A percentile compares a stretch with the other conserved stretches of the same genome.
Evolutionary conservation across 2,888 invertebrate species (phyloP).

Genomic region (Megastigmus dorsalis): DNA sequence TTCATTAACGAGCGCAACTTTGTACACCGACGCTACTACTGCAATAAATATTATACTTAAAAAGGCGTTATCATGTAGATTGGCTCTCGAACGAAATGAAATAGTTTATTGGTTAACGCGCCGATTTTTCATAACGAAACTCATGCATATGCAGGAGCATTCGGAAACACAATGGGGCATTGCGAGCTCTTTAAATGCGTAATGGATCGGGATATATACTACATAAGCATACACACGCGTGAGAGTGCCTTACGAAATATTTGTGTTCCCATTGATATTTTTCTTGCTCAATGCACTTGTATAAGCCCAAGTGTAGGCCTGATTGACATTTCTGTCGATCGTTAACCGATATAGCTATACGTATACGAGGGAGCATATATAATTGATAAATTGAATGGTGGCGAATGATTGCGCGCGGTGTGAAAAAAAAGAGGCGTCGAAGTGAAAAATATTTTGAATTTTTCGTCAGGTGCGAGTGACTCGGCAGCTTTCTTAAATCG

Average conservation of each 20-base stretch:
- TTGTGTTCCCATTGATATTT: constrained; percentile 10
- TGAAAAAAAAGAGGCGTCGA: constrained; percentile 29
- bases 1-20: too few species aligned
- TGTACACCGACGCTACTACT: too few species aligned
- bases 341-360: constrained; percentile 17
- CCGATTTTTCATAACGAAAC: background rate
- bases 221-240: background rate
- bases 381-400: constrained; percentile 48
- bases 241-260: constrained; percentile 32
- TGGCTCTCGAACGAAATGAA: too few species aligned
- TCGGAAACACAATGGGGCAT: background rate
- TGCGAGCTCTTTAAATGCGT: too few species aligned
- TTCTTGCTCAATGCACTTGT: constrained; percentile 21
- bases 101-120: too few species aligned
- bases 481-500: constrained; percentile 18
- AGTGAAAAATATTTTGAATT: constrained; percentile 46
- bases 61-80: too few species aligned
- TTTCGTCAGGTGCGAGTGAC: constrained; percentile 39
- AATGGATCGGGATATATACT: background rate
- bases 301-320: background rate
- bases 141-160: background rate
- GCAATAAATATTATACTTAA: too few species aligned
- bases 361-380: background rate
- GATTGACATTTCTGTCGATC: constrained; percentile 38
- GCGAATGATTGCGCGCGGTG: background rate